A percentile compares a stretch with the other conserved stretches of the same genome.
phyloP scores from a whole-genome alignment of 2,888 invertebrate species.

The Pharmacophagus antenor region DNA sequence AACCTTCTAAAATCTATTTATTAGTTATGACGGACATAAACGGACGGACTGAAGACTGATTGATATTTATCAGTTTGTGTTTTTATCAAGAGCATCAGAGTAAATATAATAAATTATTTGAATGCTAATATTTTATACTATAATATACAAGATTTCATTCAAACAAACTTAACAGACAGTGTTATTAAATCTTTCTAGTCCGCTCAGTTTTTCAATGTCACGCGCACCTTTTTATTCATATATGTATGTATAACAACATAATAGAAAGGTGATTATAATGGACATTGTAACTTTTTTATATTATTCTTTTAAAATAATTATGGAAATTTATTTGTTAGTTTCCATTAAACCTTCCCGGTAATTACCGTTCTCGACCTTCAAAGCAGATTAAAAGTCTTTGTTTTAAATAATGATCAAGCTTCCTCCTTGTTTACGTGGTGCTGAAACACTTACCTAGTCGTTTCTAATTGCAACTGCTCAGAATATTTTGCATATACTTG shows the following conservation, averaged over 20 bases:
- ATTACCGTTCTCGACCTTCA: constrained; percentile 3
- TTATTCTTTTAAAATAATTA: neutral
- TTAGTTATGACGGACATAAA: neutral
- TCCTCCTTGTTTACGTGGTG: neutral
- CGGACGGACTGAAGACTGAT: neutral
- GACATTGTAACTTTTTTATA: neutral
- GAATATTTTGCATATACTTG: neutral
- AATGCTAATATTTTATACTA: neutral
- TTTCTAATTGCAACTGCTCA: neutral
- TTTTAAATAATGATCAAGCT: constrained; percentile 5
- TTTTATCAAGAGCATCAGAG: neutral
- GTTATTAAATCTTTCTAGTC: neutral
- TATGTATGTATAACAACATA: neutral
- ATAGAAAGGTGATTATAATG: neutral
- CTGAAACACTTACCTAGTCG: neutral
- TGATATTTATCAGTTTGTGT: neutral
- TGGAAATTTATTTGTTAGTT: constrained; percentile 10
- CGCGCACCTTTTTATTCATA: neutral
- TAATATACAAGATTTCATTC: neutral
- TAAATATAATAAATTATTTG: neutral
- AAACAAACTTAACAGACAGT: neutral
- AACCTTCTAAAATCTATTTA: neutral
- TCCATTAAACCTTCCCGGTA: constrained; percentile 8
- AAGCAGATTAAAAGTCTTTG: constrained; percentile 17
- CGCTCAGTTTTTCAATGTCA: neutral